A percentile compares a stretch with the other conserved stretches of the same genome.
These are phyloP conservation scores for Drosophila demipolita DNA, from an alignment of 2,888 invertebrate species.

Conservation along the genomic window DNA sequence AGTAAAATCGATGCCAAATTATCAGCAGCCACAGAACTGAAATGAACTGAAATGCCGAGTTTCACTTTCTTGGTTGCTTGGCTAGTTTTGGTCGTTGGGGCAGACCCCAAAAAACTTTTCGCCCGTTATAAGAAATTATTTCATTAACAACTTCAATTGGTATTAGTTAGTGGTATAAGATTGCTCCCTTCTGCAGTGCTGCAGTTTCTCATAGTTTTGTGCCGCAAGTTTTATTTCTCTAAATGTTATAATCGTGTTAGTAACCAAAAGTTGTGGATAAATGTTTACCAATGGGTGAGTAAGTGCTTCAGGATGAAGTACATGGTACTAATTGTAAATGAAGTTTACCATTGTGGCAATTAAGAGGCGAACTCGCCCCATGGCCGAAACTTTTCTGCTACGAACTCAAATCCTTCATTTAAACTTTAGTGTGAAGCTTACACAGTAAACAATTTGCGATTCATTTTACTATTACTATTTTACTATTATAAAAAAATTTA, in stretches of 20 bases:
- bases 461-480: too few relatives aligned
- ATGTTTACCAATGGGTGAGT: slow-evolving; percentile 74
- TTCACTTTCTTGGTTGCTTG: slow-evolving; percentile 66
- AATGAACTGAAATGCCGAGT: slow-evolving; percentile 66
- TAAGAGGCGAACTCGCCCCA: slow-evolving; percentile 25
- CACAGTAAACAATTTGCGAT: not conserved
- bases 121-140: slow-evolving; percentile 70
- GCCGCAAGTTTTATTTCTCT: slow-evolving; percentile 65
- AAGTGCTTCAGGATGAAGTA: slow-evolving; percentile 55
- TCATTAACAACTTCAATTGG: slow-evolving; percentile 79
- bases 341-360: slow-evolving; percentile 70
- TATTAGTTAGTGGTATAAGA: slow-evolving; percentile 61
- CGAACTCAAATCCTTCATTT: slow-evolving; percentile 10
- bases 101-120: slow-evolving; percentile 46
- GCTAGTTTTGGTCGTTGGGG: not conserved
- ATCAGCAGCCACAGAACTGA: slow-evolving; percentile 42
- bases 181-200: slow-evolving; percentile 23
- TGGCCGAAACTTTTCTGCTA: slow-evolving; percentile 19
- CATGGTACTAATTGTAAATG: slow-evolving; percentile 75
- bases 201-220: slow-evolving; percentile 51
- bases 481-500: too few relatives aligned
- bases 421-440: slow-evolving; percentile 8
- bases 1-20: slow-evolving; percentile 59
- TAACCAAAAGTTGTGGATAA: slow-evolving; percentile 72
- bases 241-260: slow-evolving; percentile 76